These are phyloP conservation scores for Microcebus jonahi DNA, from an alignment of 2,113 vertebrate species.

Conservation along the genomic window DNA sequence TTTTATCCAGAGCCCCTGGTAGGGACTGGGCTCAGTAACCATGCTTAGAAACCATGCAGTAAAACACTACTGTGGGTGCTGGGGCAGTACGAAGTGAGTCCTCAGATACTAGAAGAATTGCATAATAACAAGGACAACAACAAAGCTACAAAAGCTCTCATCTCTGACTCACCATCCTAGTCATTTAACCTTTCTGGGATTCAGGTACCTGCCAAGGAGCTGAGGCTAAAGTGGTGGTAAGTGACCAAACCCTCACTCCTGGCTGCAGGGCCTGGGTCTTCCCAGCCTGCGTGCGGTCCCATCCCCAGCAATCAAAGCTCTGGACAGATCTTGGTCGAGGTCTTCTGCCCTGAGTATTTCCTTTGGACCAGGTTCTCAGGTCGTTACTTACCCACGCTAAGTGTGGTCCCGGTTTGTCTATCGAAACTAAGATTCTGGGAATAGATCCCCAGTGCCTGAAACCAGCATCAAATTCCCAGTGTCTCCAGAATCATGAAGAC, in stretches of 20 bases:
- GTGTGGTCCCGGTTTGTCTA: neutral
- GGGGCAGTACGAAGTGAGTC: neutral
- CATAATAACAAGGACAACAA: neutral
- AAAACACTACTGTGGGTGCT: too few relatives aligned
- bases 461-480: slow-evolving; percentile 53
- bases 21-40: neutral
- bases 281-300: neutral
- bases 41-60: too few relatives aligned
- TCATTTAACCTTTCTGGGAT: neutral
- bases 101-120: neutral
- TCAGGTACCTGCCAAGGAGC: neutral
- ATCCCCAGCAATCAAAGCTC: neutral
- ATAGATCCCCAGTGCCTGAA: slow-evolving; percentile 55
- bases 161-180: neutral
- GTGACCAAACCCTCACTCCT: neutral
- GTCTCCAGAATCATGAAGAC: slow-evolving; percentile 54
- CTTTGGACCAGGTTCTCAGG: neutral
- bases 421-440: slow-evolving; percentile 51
- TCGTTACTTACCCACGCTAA: slow-evolving; percentile 7
- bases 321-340: neutral
- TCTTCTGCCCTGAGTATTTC: neutral
- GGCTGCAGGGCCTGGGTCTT: neutral
- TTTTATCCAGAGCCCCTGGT: neutral
- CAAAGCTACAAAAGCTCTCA: neutral
- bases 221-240: neutral